Evolutionary conservation across 2,888 invertebrate genomes (phyloP).

Genomic region (Alloplasta piceator): DNA sequence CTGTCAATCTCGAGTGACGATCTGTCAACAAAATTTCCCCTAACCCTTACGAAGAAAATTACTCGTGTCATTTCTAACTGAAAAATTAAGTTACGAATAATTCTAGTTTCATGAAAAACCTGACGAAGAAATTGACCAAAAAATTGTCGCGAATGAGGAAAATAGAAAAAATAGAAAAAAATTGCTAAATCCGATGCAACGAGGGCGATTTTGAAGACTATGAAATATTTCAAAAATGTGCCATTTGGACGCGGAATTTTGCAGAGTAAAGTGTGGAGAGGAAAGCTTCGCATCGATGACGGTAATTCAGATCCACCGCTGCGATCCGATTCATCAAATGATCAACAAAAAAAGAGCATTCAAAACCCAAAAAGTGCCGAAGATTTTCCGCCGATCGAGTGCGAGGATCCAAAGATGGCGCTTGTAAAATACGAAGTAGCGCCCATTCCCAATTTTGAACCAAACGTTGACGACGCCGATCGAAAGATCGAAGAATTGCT

Average conservation of each 20-base stretch:
- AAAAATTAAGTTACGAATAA: conserved; percentile 20
- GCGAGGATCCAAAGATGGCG: conserved; percentile 55
- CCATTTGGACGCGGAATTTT: conserved; percentile 58
- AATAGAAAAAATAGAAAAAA: not conserved
- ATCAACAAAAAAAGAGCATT: conserved; percentile 66
- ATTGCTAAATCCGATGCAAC: conserved; percentile 6
- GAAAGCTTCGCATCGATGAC: conserved; percentile 58
- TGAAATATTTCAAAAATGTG: conserved; percentile 59
- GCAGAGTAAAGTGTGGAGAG: conserved; percentile 67
- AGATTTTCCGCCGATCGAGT: conserved; percentile 59
- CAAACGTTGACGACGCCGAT: conserved; percentile 66
- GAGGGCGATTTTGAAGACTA: conserved; percentile 44
- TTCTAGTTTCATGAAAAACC: too few species aligned
- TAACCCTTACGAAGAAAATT: conserved; percentile 1
- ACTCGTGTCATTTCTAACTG: not conserved
- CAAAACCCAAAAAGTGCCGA: conserved; percentile 61
- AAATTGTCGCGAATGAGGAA: not conserved
- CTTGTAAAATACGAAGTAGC: conserved; percentile 55
- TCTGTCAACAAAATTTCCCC: not conserved
- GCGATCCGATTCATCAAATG: conserved; percentile 63
- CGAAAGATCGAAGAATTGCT: conserved; percentile 70
- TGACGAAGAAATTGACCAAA: not conserved
- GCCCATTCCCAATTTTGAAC: conserved; percentile 49
- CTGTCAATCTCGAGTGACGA: conserved; percentile 39
- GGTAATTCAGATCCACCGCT: conserved; percentile 33